Evolutionary conservation across 2,113 vertebrate genomes (phyloP).

Genomic region (Onychostruthus taczanowskii): DNA sequence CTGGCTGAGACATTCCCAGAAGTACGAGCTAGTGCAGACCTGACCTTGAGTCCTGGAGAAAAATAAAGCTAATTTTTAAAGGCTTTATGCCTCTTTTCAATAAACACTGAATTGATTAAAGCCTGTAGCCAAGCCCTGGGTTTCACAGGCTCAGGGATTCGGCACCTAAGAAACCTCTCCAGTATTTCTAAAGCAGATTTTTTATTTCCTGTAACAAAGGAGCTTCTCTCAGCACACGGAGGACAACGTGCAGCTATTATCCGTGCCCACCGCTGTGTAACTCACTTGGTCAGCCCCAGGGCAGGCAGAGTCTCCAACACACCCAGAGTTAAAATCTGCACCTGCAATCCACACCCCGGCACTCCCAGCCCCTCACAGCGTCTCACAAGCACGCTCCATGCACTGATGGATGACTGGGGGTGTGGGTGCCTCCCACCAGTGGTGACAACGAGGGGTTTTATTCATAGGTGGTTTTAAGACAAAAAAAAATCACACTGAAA

Average conservation of each 20-base stretch:
- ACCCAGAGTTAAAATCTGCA: neutral
- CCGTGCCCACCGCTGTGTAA: neutral
- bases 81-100: neutral
- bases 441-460: neutral
- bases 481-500: neutral
- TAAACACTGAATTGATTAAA: neutral
- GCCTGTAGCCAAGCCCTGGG: neutral
- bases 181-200: neutral
- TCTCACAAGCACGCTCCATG: accelerated
- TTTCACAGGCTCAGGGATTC: neutral
- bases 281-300: neutral
- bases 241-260: neutral
- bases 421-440: neutral
- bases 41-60: neutral
- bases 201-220: neutral
- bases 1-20: neutral
- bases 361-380: neutral
- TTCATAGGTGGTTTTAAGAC: neutral
- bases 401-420: neutral
- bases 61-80: neutral
- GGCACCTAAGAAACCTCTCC: neutral
- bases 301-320: neutral
- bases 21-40: neutral
- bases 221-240: accelerated
- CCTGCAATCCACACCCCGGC: neutral